phyloP scores from a whole-genome alignment of 2,113 vertebrate species.

The Bubo scandiacus region DNA sequence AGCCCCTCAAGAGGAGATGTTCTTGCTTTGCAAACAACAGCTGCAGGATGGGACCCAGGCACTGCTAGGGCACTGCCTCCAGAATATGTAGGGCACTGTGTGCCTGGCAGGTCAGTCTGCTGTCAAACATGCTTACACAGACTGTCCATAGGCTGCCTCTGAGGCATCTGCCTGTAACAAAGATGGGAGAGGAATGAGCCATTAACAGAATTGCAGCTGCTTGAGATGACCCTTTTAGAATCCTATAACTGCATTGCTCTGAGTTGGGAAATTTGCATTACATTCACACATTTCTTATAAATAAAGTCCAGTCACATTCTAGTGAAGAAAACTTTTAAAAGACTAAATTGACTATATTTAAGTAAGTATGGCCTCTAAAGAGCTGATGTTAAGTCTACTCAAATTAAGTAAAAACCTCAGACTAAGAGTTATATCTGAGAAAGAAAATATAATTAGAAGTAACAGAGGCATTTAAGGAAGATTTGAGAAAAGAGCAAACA shows the following conservation, averaged over 20 bases:
- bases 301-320: not conserved
- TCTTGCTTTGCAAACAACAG: not conserved
- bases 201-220: not conserved
- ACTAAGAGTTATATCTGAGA: not conserved
- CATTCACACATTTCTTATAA: fast-evolving
- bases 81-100: not conserved
- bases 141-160: not conserved
- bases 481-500: not conserved
- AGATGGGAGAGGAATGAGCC: not conserved
- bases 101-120: not conserved
- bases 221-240: not conserved
- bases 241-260: fast-evolving
- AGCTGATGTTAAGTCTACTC: not conserved
- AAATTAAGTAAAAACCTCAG: not conserved
- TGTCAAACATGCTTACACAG: not conserved
- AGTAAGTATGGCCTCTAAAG: not conserved
- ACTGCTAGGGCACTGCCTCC: not conserved
- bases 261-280: not conserved
- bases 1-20: not conserved
- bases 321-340: not conserved
- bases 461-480: not conserved
- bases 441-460: not conserved
- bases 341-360: not conserved
- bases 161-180: fast-evolving
- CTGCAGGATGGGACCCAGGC: not conserved